A percentile compares a stretch with the other conserved stretches of the same genome.
phyloP scores from a whole-genome alignment of 2,797 vertebrate genomes.

The Merluccius polli region DNA sequence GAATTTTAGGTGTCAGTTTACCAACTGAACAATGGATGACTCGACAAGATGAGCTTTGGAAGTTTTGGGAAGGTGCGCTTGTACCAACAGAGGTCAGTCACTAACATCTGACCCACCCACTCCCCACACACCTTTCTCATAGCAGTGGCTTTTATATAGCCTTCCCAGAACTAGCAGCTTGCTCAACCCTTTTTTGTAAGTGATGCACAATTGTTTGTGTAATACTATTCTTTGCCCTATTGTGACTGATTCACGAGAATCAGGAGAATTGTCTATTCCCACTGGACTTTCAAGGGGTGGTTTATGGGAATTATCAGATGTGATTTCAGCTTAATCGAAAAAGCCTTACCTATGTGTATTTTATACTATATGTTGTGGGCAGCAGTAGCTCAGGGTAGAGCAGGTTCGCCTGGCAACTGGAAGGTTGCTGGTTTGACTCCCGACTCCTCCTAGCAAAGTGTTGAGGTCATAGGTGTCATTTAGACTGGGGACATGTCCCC shows the following conservation, averaged over 20 bases:
- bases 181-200: background rate
- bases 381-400: too few relatives aligned
- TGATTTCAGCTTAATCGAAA: background rate
- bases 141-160: slow-evolving; percentile 29
- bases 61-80: background rate
- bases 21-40: slow-evolving; percentile 22
- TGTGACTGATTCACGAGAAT: slow-evolving; percentile 15
- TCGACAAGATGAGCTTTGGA: background rate
- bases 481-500: too few relatives aligned
- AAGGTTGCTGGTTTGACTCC: too few relatives aligned
- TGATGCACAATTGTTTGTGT: slow-evolving; percentile 18
- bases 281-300: background rate
- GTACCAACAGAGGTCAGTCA: background rate
- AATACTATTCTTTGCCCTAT: slow-evolving; percentile 26
- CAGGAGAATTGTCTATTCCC: slow-evolving; percentile 18
- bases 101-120: background rate
- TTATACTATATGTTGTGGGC: background rate
- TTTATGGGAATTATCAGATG: background rate
- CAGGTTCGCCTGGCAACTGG: too few relatives aligned
- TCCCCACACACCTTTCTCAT: background rate
- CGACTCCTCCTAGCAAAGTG: too few relatives aligned
- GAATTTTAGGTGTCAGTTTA: slow-evolving; percentile 30
- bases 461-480: too few relatives aligned
- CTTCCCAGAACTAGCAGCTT: slow-evolving; percentile 28
- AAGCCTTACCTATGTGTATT: background rate